Conservation (phyloP, 2,113 vertebrate species). For the Anarrhichthys ocellatus region DNA sequence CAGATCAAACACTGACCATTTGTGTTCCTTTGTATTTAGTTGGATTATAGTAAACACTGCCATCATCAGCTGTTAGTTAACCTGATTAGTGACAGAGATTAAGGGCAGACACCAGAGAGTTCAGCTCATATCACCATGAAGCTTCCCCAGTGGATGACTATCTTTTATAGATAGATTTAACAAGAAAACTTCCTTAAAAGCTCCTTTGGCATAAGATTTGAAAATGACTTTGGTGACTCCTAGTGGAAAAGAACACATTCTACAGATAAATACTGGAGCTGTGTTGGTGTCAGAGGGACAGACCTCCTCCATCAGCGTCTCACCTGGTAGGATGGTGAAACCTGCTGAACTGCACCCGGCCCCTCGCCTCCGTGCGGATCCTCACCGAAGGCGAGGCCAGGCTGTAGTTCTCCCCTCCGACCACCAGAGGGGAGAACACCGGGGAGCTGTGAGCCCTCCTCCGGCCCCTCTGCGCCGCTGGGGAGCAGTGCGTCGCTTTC, state of each 20-base stretch:
- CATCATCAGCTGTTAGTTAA: no score
- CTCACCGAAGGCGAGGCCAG: slow-evolving; percentile 75
- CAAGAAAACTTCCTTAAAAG: not conserved
- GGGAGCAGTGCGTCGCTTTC: slow-evolving; percentile 39
- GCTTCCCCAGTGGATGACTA: no score
- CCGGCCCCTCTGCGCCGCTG: slow-evolving; percentile 65
- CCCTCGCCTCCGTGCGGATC: slow-evolving; percentile 60
- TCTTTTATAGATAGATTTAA: no score
- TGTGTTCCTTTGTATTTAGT: not conserved
- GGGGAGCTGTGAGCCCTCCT: slow-evolving; percentile 75
- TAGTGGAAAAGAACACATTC: not conserved
- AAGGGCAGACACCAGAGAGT: no score
- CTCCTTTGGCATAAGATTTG: no score
- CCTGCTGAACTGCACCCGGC: slow-evolving; percentile 64
- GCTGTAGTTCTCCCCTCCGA: slow-evolving; percentile 81
- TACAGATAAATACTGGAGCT: no score
- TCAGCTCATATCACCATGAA: no score
- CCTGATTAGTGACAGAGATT: no score
- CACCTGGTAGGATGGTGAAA: slow-evolving; percentile 75
- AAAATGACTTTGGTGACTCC: not conserved
- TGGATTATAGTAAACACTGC: not conserved
- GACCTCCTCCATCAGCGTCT: not conserved
- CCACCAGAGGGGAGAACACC: slow-evolving; percentile 75
- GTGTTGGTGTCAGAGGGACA: no score
- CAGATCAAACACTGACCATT: not conserved